These are phyloP conservation scores for Protobothrops flavoviridis DNA, from an alignment of 2,113 vertebrate genomes.

Conservation along the genomic window DNA sequence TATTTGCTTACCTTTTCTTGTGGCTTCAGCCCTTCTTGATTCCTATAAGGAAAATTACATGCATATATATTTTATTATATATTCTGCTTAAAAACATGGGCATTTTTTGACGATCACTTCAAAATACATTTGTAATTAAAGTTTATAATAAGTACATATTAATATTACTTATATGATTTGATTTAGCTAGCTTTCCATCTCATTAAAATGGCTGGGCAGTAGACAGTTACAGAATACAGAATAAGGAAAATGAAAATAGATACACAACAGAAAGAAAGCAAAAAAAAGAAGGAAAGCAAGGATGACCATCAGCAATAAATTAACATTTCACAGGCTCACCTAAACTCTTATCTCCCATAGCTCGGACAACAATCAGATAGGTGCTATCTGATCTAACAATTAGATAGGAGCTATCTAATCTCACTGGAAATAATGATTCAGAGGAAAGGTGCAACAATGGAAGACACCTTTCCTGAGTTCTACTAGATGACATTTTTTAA, in stretches of 20 bases:
- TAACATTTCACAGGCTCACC: neutral
- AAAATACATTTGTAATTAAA: constrained; percentile 16
- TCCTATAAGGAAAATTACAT: constrained; percentile 69
- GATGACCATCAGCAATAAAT: neutral
- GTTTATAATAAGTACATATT: neutral
- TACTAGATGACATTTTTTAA: neutral
- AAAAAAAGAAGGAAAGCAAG: neutral
- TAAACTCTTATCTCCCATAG: neutral
- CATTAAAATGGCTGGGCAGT: neutral
- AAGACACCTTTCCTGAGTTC: neutral
- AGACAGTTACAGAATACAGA: neutral
- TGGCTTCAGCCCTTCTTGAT: constrained; percentile 64
- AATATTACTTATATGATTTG: neutral
- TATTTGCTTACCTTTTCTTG: constrained; percentile 73
- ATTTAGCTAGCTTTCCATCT: neutral
- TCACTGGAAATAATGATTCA: neutral
- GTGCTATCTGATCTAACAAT: neutral
- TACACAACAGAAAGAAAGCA: neutral
- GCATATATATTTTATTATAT: constrained; percentile 48
- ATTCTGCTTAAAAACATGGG: neutral
- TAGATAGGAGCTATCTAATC: neutral
- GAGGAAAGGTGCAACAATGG: neutral
- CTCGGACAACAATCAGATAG: neutral
- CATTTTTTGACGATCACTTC: neutral
- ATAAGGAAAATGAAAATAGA: neutral